Conservation (phyloP, 23 tunicate species). For the Botrylloides violaceus region DNA sequence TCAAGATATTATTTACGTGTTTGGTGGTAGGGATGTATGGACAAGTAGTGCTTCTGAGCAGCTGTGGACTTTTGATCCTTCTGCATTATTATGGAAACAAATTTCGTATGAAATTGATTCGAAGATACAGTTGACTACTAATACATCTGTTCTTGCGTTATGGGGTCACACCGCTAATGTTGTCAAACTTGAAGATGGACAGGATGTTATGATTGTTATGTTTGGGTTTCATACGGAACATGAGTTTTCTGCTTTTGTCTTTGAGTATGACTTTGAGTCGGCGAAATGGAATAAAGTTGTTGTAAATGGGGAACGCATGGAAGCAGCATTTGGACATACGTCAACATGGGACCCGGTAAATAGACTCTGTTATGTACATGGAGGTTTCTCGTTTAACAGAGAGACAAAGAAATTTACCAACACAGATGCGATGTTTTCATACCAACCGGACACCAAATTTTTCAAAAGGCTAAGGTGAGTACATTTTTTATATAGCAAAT, state of each 20-base stretch:
- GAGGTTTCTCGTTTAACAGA: slow-evolving; percentile 24
- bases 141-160: slow-evolving; percentile 8
- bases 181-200: slow-evolving; percentile 32
- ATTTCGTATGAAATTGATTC: slow-evolving; percentile 22
- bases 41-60: slow-evolving; percentile 35
- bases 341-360: slow-evolving; percentile 34
- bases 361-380: slow-evolving; percentile 42
- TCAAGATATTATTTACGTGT: slow-evolving; percentile 29
- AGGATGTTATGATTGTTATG: slow-evolving; percentile 55
- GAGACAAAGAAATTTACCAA: background rate
- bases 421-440: slow-evolving; percentile 13
- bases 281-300: slow-evolving; percentile 31
- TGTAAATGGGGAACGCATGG: background rate
- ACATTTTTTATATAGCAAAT: too few relatives aligned
- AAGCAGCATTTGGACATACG: slow-evolving; percentile 45
- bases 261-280: slow-evolving; percentile 30
- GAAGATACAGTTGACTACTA: background rate
- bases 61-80: slow-evolving; percentile 44
- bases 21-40: slow-evolving; percentile 55
- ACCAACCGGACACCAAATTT: slow-evolving; percentile 24
- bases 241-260: slow-evolving; percentile 39
- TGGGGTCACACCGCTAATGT: slow-evolving; percentile 72
- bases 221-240: slow-evolving; percentile 66
- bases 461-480: slow-evolving; percentile 27
- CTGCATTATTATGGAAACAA: slow-evolving; percentile 21